Evolutionary conservation across 2,797 vertebrate species (phyloP), one percentile per base, ranked within the genome.

Genomic region (Cichlasoma orientale): DNA sequence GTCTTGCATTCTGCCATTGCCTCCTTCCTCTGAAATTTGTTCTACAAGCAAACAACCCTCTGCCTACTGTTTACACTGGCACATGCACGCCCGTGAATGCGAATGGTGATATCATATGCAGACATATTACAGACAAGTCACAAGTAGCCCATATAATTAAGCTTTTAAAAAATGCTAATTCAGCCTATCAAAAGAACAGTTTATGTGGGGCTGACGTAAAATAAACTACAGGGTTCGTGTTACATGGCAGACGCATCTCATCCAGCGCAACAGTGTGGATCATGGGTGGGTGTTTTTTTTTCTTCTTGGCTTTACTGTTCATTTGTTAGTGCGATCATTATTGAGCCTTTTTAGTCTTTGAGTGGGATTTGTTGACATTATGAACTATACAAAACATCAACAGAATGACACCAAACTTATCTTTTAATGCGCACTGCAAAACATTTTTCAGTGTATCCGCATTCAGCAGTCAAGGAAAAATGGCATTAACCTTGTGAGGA

Each of bases 61-160:
- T 68, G 44, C 25, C 25, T 68, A 8, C 41, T 68, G 44, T n/a
- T 68, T 68, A 68, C 29, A 50, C 18, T 44, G 27, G 63, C 23
- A 0, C 23, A 47, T 10, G 4, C 41, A 44, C 13, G 5, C 5
- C 44, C 6, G 44, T 47, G 44, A 6, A 47, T 47, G 6, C 50
- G 38, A 19, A 38, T 47, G 23, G 14, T 66, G 63, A 13, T 68
- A 68, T 68, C 41, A 50, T 68, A 29, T 50, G 63, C 63, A 29
- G 25, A 47, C 61, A 68, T 68, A 68, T 68, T 68, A 68, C 25
- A 68, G 63, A 52, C 44, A 68, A 68, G 10, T 68, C 44, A 50
- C 25, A 12, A 3, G 44, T 68, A 52, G 63, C 25, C 18, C 47
- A 50, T 68, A 68, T 68, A 68, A 68, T 68, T 68, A 50, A 0